Evolutionary conservation across 2,113 vertebrate species (phyloP), one percentile per base, ranked within the genome.

Genomic region (Daphoenositta chrysoptera): DNA sequence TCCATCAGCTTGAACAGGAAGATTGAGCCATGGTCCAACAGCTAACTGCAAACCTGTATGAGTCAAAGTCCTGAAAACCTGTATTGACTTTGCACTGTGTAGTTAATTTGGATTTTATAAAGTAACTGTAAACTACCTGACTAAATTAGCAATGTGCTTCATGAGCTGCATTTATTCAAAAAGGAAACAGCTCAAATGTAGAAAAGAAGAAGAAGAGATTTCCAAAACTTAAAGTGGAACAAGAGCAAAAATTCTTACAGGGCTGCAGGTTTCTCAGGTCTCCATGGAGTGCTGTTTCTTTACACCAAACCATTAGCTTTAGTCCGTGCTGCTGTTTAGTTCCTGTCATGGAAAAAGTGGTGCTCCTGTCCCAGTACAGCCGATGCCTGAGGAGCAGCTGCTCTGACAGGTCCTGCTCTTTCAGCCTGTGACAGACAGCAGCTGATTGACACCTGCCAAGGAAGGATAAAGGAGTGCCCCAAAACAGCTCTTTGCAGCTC

Each of bases 291-390:
- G 64, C 45, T 65, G 24, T 19, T 23, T 42, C 66, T 88, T 83
- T 48, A 72, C 17, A 48, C 8, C 57, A 60, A 19, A 51, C 11
- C 4, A 2, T 33, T 13, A 65, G 19, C 42, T 69, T 51, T 28
- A 83, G 21, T 33, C 12, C n/a, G 11, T 1, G 2, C 2, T 86
- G 17, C 53, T 69, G 18, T 65, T 77, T 12, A 91, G 58, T 1
- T 26, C 40, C 50, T 60, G 6, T 2, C 3, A 1, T 1, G 1
- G 33, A 47, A 88, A 68, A 51, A 57, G 68, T 27, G 66, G 13
- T 0, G 0, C 5, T 69, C 64, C 37, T 78, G 21, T 23, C 56
- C 65, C 42, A 3, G 45, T 21, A 27, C 6, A 72, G 63, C 6
- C 1, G 0, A 24, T 33, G 48, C 21, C 37, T 7, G 10, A 63